phyloP scores from a whole-genome alignment of 2,797 vertebrate genomes.

The Oreochromis grahami region DNA sequence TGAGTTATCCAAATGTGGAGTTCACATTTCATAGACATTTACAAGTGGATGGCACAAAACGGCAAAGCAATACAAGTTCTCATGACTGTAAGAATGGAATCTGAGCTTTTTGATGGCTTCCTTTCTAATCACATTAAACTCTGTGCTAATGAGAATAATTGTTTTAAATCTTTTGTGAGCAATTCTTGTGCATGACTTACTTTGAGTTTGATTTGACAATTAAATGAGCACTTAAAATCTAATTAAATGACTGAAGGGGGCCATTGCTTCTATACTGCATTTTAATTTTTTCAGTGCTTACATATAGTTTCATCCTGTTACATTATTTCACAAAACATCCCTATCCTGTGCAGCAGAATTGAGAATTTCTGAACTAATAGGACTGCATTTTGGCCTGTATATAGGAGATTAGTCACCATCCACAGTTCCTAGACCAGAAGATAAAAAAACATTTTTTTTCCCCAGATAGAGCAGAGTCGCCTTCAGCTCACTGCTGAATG shows the following conservation, averaged over 20 bases:
- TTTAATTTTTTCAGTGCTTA: background rate
- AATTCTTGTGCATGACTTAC: background rate
- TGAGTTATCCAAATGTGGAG: slow-evolving; percentile 8
- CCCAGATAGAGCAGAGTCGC: background rate
- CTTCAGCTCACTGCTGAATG: slow-evolving; percentile 2
- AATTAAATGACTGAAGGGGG: background rate
- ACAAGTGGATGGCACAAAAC: background rate
- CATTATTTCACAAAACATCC: background rate
- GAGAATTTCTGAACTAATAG: background rate
- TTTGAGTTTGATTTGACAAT: background rate
- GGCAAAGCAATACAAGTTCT: background rate
- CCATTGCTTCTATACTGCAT: background rate
- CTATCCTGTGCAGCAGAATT: background rate
- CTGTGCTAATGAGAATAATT: background rate
- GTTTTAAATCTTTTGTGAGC: background rate
- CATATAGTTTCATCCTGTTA: background rate
- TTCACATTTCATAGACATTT: slow-evolving; percentile 26
- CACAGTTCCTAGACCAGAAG: background rate
- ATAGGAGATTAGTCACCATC: background rate
- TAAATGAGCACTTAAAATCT: background rate
- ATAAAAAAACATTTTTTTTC: background rate
- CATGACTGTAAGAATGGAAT: background rate
- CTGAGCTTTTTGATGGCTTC: background rate
- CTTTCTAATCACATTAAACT: background rate
- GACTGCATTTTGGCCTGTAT: background rate